phyloP scores from a whole-genome alignment of 2,888 invertebrate species.

The Xestoiulus laeticollis region DNA sequence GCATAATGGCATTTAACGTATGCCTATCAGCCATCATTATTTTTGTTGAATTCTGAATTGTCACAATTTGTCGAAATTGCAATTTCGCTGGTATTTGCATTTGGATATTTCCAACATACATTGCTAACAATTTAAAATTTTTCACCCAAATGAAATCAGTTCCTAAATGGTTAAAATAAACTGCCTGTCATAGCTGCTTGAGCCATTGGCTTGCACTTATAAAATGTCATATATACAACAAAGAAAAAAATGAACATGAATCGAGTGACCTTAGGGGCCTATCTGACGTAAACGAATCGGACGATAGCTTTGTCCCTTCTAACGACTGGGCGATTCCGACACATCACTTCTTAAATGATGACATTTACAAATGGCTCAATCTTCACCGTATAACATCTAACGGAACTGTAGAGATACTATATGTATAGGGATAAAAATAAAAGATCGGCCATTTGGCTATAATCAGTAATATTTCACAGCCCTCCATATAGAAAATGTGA shows the following conservation, averaged over 20 bases:
- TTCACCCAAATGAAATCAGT: constrained; percentile 8
- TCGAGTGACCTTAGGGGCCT: background rate
- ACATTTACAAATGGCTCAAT: background rate
- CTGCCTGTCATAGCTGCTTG: background rate
- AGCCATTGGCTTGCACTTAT: background rate
- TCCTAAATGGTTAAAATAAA: background rate
- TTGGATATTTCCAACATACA: no score
- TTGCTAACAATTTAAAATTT: no score
- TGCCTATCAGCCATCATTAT: background rate
- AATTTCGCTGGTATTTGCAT: no score
- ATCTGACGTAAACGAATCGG: background rate
- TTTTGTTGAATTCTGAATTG: background rate
- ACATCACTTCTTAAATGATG: constrained; percentile 1
- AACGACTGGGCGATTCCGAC: background rate
- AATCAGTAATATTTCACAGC: background rate
- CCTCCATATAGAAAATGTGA: constrained; percentile 20
- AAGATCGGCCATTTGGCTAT: constrained; percentile 20
- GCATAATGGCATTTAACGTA: background rate
- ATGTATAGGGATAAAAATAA: background rate
- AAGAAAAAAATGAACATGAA: background rate
- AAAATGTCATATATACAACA: background rate
- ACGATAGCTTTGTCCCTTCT: background rate
- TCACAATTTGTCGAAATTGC: no score
- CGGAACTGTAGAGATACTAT: background rate
- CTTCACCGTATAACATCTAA: background rate